Evolutionary conservation across 2,113 vertebrate genomes (phyloP).

Genomic region (Steatornis caripensis): DNA sequence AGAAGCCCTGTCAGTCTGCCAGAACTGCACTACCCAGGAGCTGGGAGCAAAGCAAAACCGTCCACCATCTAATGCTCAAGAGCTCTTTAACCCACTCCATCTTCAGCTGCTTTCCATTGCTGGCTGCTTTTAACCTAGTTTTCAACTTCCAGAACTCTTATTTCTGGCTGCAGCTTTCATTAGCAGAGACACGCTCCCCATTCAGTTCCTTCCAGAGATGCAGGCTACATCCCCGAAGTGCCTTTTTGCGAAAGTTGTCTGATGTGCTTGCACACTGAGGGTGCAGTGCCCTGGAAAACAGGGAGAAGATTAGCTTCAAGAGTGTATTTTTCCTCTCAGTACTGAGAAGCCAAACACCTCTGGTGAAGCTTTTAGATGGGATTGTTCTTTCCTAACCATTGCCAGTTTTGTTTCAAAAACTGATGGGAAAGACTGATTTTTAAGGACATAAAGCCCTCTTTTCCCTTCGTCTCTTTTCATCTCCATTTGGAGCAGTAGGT

Average conservation of each 20-base stretch:
- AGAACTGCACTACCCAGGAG: not conserved
- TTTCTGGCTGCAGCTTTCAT: conserved; percentile 17
- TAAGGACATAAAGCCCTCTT: not conserved
- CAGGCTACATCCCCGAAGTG: conserved; percentile 40
- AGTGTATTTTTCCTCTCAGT: not conserved
- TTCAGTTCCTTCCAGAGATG: conserved; percentile 14
- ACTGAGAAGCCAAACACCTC: not conserved
- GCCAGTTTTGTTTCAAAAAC: not conserved
- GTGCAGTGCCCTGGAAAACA: not conserved
- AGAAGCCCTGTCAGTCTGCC: conserved; percentile 15
- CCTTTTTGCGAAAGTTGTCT: not conserved
- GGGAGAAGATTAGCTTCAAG: not conserved
- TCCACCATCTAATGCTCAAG: not conserved
- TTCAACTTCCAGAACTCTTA: conserved; percentile 33
- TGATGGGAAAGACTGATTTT: not conserved
- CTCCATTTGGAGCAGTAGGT: not conserved
- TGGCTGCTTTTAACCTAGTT: conserved; percentile 56
- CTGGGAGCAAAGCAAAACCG: not conserved
- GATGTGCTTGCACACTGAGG: not conserved
- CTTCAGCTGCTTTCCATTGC: not conserved
- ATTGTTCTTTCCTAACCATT: not conserved
- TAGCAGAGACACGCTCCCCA: not conserved
- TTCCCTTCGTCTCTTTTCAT: not conserved
- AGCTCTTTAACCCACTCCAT: conserved; percentile 39
- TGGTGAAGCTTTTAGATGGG: not conserved